Evolutionary conservation across 2,113 vertebrate species (phyloP), one percentile per base, ranked within the genome.

Genomic region (Diadophis punctatus): DNA sequence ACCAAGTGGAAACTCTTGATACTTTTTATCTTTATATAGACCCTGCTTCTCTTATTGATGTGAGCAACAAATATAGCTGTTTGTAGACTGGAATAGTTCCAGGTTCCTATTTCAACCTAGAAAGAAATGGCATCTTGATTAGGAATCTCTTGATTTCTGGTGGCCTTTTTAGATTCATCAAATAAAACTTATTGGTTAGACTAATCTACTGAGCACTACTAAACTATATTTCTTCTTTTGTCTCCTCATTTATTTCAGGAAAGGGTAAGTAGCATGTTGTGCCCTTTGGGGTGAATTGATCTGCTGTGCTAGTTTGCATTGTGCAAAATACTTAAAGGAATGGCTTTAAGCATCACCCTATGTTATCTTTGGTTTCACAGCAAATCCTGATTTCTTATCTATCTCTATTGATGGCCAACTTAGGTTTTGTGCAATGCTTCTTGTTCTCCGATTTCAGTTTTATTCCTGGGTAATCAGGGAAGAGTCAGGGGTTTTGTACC

Each of bases 211-310:
- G 49, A 18, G 0, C 0, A 7, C 11, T 0, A 0, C 93, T 97
- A 96, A 87, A 94, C 52, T 58, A 80, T 91, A 30, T 84, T 68
- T 97, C 52, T 96, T 94, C 95, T 96, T 91, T 94, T 34, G 86
- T 55, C 88, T 55, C 10, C 49, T 93, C 46, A 58, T 6, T 85
- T 93, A 25, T 48, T 90, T 91, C 96, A 97, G 97, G 68, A 97
- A 97, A 95, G 96, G 97, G 97, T 97, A 90, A 97, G 97, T 97
- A 90, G 27, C 52, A 74, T 39, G 0, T 0, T 20, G 18, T 68
- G 86, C 85, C 0, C 27, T 39, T 39, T 85, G 84, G 90, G 49
- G 46, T 49, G 74, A 87, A 87, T 60, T 84, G 55, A 48, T 46
- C 34, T 68, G 25, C 56, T 90, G 80, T 86, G 92, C 51, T 34